Conservation (phyloP, 2,888 invertebrate genomes). For the Andrena camellia region DNA sequence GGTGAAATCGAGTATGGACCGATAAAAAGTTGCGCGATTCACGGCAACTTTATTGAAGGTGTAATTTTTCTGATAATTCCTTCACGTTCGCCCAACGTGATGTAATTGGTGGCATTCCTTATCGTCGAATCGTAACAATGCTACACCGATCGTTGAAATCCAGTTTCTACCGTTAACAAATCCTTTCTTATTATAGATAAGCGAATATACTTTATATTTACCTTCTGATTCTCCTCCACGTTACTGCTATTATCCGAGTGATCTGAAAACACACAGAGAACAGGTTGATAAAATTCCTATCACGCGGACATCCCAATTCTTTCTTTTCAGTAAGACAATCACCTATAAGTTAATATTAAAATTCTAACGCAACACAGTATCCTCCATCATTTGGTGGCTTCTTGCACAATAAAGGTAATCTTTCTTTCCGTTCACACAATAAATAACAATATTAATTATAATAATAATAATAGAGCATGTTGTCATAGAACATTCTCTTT, state of each 20-base stretch:
- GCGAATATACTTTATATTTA: constrained; percentile 37
- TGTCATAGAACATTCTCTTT: no score
- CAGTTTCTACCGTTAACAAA: background rate
- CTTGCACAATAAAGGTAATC: no score
- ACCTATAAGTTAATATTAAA: background rate
- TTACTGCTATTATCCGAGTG: constrained; percentile 47
- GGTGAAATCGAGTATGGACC: background rate
- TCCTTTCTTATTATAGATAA: constrained; percentile 13
- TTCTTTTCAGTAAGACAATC: background rate
- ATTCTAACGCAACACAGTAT: no score
- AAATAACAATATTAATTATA: no score
- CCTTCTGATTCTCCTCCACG: constrained; percentile 51
- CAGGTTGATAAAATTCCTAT: background rate
- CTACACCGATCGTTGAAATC: background rate
- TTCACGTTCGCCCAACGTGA: background rate
- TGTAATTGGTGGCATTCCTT: background rate
- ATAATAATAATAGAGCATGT: no score
- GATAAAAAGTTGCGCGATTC: background rate
- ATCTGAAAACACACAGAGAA: constrained; percentile 56
- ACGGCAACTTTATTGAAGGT: background rate
- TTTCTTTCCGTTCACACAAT: no score
- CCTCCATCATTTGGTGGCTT: no score
- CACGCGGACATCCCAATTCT: background rate
- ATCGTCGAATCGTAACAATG: background rate
- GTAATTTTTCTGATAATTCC: background rate